These are phyloP conservation scores for Montipora capricornis DNA, from an alignment of 64 coral and sea anemone genomes.

Conservation along the genomic window DNA sequence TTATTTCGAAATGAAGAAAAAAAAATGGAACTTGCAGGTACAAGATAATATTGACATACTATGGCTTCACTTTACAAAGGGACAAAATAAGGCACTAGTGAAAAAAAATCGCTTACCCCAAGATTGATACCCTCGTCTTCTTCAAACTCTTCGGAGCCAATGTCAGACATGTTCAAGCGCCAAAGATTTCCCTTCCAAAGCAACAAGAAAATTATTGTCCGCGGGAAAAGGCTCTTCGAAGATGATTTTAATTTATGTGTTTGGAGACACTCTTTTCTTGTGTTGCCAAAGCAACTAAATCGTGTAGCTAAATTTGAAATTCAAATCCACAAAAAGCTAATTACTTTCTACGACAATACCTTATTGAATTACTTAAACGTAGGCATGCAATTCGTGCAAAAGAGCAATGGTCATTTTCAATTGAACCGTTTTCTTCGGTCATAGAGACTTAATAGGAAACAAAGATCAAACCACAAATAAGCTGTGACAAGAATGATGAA, in stretches of 20 bases:
- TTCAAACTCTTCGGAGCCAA: slow-evolving; percentile 95
- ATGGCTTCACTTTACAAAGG: background rate
- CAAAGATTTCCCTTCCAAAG: background rate
- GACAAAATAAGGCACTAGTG: background rate
- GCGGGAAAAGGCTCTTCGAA: slow-evolving; percentile 24
- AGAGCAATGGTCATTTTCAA: background rate
- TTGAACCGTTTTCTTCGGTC: no score
- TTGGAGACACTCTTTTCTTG: slow-evolving; percentile 41
- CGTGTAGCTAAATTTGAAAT: slow-evolving; percentile 71
- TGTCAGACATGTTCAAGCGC: slow-evolving; percentile 84
- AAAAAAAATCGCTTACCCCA: slow-evolving; percentile 70
- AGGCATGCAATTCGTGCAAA: background rate
- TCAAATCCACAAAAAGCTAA: slow-evolving; percentile 33
- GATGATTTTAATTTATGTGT: slow-evolving; percentile 57
- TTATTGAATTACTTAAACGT: background rate
- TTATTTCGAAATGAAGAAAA: no score
- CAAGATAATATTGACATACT: background rate
- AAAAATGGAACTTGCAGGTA: background rate
- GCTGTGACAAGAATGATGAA: no score
- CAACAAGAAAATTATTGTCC: slow-evolving; percentile 13
- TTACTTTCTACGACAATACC: background rate
- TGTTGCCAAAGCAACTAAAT: slow-evolving; percentile 70
- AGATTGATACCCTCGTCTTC: slow-evolving; percentile 97
- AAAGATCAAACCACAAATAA: no score
- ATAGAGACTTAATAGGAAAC: no score